A percentile compares a stretch with the other conserved stretches of the same genome.
Conservation (phyloP, 23 tunicate species). For the Diplosoma virens region DNA sequence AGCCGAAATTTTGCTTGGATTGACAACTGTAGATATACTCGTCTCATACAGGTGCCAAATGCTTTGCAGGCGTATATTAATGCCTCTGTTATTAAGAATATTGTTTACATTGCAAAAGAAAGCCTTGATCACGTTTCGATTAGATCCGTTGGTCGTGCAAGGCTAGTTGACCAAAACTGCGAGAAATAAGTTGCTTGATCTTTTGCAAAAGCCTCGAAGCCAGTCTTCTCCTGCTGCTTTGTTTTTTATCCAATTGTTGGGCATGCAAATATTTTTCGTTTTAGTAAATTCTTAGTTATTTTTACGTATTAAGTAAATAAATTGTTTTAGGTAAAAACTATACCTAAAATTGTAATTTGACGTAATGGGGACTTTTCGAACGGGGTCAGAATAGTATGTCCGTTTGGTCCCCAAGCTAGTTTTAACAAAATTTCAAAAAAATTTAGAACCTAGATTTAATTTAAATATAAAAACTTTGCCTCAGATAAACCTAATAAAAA, state of each 20-base stretch:
- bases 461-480: too few species aligned
- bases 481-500: too few species aligned
- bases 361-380: too few species aligned
- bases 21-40: conserved; percentile 29
- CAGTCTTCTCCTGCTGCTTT: conserved; percentile 40
- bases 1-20: conserved; percentile 19
- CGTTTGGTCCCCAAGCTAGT: too few species aligned
- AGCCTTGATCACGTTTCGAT: conserved; percentile 3
- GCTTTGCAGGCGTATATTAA: conserved; percentile 1
- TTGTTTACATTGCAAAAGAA: conserved; percentile 19
- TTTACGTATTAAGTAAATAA: too few species aligned
- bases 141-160: conserved; percentile 32
- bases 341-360: too few species aligned
- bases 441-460: too few species aligned
- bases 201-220: conserved; percentile 37
- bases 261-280: conserved; percentile 12
- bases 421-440: too few species aligned
- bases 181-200: conserved; percentile 18
- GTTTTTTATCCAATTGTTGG: conserved; percentile 17
- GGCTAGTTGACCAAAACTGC: conserved; percentile 42
- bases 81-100: not conserved
- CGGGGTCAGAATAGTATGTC: too few species aligned
- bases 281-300: conserved; percentile 11
- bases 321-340: too few species aligned
- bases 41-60: conserved; percentile 52